Evolutionary conservation across 53 echinoderm and acorn worm genomes (phyloP), one percentile per base, ranked within the genome.

Genomic region (Mesocentrotus franciscanus): DNA sequence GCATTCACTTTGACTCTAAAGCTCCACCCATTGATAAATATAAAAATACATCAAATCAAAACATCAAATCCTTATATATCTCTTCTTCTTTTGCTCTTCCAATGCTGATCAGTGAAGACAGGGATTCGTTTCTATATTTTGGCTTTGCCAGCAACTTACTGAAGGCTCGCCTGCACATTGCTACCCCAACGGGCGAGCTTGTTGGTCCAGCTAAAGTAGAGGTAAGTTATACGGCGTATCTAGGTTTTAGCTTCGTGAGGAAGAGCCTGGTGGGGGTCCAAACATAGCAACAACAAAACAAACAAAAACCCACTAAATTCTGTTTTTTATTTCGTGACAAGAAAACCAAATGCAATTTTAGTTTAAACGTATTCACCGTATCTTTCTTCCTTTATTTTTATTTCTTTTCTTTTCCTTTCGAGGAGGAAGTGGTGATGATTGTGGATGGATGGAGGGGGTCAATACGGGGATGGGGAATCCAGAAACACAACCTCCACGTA

Each of bases 141-240:
- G 94, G 83, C 62, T 94, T 64, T 84, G 94, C 94, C 62, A 94
- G 94, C 66, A 94, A 94, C 62, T 14, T 94, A 32, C 92, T 92
- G 76, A 92, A 74, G 55, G 74, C 71, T 27, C 71, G 92, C 8
- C 16, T 92, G 6, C 92, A 92, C 92, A 71, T 92, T 32, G 61
- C 20, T 59, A 94, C 94, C 24, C 83, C 83, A 3, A 60, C 83
- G 5, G 94, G 85, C 4, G 30, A 83, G 56, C 83, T 84, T 11
- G 64, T 94, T 58, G 85, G 36, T 8, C 83, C 85, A 55, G 94
- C 94, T 59, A 94, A 94, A 79, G 55, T 94, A 2, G 62, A 94
- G 85, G 94, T 94, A 68, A 56, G 91, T 57, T 35, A 17, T 71
- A 22, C 22, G 32, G 32, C 2, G 29, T 74, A 30, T 17, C 74